phyloP scores from a whole-genome alignment of 2,797 vertebrate genomes.

The Pantherophis vulpinus region DNA sequence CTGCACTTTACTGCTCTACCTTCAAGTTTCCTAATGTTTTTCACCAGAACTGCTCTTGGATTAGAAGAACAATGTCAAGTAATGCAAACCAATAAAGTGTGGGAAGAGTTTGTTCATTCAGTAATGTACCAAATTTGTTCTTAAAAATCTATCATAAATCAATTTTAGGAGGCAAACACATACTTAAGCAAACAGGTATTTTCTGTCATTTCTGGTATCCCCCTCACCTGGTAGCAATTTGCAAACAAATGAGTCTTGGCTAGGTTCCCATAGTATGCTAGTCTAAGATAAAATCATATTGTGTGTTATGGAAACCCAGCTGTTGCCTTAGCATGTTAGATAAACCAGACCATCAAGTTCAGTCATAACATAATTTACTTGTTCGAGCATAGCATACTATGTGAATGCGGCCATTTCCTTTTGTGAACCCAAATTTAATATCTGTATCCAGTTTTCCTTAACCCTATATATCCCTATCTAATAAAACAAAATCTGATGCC shows the following conservation, averaged over 20 bases:
- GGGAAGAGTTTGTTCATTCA: background rate
- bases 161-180: background rate
- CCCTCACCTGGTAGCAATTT: constrained; percentile 50
- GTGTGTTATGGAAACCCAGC: background rate
- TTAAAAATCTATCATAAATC: background rate
- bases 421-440: background rate
- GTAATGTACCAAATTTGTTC: background rate
- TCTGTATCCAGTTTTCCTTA: background rate
- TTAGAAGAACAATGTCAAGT: background rate
- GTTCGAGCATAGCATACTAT: background rate
- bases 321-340: background rate
- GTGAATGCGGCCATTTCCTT: background rate
- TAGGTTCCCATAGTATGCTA: background rate
- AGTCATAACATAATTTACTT: background rate
- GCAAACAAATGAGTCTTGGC: background rate
- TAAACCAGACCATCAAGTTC: background rate
- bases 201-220: background rate
- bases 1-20: background rate
- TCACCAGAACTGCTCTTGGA: background rate
- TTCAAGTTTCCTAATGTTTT: background rate
- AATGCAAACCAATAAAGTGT: background rate
- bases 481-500: background rate
- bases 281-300: background rate
- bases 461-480: background rate
- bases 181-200: background rate